Base-by-base conservation (phyloP, 1,140 invertebrate species). In the Lepidurus packardi region DNA sequence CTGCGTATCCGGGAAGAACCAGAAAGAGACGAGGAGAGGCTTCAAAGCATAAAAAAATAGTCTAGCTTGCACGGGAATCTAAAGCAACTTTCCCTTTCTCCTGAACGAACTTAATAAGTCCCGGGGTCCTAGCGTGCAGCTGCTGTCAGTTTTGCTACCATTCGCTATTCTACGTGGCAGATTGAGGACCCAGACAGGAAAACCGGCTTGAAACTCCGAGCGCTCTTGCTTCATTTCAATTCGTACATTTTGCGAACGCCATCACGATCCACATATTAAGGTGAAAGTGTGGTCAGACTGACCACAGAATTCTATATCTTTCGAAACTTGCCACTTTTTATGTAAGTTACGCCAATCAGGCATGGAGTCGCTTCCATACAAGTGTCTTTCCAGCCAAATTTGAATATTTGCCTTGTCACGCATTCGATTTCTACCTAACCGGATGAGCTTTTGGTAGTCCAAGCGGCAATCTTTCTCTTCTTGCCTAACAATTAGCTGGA, bases 251-350 rank as follows among this genome's bases (percentile, higher is more conserved):
- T 16, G 53, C 53, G 53, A 65, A 65, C 1, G 53, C 21, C 53
- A 65, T 65, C 53, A 65, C 53, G 53, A 65, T 65, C 53, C 53
- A 65, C 53, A 65, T 65, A 65, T 65, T 65, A 65, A 65, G 53
- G 53, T 65, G 53, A 65, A 65, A 65, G 53, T 65, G 53, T 65
- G 53, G 53, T 7, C 53, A 16, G 13, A 65, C 21, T 65, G 34
- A 65, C 53, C 16, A 7, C 53, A 65, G 6, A 65, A 34, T 34
- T 34, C 34, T 34, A 34, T 34, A 34, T 34, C 34, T 34, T 34
- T 34, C 34, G 34, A 34, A 34, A 34, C 34, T 34, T 34, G 34
- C 3, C 34, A 34, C 34, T 34, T 34, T 34, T 34, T 4, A 4
- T 34, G 34, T 34, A 34, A 34, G 34, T 34, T 34, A 34, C 34